phyloP scores from a whole-genome alignment of 1,140 invertebrate species.

The Temnothorax nylanderi region DNA sequence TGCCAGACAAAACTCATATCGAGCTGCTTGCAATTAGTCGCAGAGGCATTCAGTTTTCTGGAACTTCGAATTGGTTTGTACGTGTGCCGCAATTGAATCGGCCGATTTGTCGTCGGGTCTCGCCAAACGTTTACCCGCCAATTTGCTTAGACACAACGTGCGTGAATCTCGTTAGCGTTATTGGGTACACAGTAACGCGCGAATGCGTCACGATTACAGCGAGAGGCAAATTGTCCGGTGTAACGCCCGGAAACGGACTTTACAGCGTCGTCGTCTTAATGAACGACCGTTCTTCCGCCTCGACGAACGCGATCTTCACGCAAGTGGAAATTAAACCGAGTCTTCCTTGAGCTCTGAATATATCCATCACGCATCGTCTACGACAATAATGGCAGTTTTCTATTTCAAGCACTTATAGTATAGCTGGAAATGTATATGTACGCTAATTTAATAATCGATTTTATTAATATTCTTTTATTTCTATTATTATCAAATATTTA shows the following conservation, averaged over 20 bases:
- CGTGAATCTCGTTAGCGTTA: constrained; percentile 74
- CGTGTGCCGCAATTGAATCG: constrained; percentile 69
- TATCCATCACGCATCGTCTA: not conserved
- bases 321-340: constrained; percentile 23
- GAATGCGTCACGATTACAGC: constrained; percentile 66
- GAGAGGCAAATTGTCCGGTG: constrained; percentile 35
- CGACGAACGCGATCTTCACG: not conserved
- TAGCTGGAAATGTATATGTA: not conserved
- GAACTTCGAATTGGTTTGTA: constrained; percentile 39
- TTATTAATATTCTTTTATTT: not conserved
- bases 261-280: constrained; percentile 58
- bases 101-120: constrained; percentile 64
- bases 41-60: constrained; percentile 12
- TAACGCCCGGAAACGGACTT: constrained; percentile 56
- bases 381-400: not conserved
- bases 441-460: not conserved
- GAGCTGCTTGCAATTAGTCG: too few relatives aligned
- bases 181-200: constrained; percentile 64
- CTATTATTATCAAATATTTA: constrained; percentile 6
- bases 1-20: not conserved
- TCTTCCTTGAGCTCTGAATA: constrained; percentile 5
- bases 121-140: constrained; percentile 71
- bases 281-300: constrained; percentile 49
- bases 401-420: not conserved
- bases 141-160: constrained; percentile 73